Evolutionary conservation across 2,113 vertebrate species (phyloP), one percentile per base, ranked within the genome.

Genomic region (Labeo rohita): DNA sequence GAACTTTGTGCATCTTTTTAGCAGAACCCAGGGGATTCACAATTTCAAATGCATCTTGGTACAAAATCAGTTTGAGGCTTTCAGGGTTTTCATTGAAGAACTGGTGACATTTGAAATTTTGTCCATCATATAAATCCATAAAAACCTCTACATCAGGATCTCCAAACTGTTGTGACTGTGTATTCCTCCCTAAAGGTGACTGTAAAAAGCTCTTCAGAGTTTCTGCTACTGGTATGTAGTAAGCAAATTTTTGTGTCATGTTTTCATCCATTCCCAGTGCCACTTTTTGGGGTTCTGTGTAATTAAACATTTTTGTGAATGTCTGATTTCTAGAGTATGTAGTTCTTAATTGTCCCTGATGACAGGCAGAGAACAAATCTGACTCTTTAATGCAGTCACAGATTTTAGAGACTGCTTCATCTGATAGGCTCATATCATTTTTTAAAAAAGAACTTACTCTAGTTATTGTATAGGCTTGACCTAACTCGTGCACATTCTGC

Each of bases 301-400:
- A 90, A 34, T 86, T 84, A 36, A 90, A 88, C 72, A 88, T 83
- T 61, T 85, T 83, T 88, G 39, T 77, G 59, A 89, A 90, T 70
- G 88, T 87, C 34, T 85, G 87, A 77, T 66, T 79, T 66, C 87
- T 88, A 39, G 78, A 85, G 66, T 85, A 85, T 54, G 68, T 82
- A 28, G 84, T 88, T 85, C 70, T 76, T 34, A 87, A 66, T 47
- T 77, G 65, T 47, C 83, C 83, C 83, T 85, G 81, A 76, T 85
- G 79, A 88, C 85, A 91, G 72, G 39, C 47, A 86, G 88, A 89
- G 70, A 91, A 88, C 75, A 90, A 76, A 86, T 90, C 83, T 84
- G 83, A 90, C 79, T 90, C 83, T 84, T 85, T 83, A 78, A 90
- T 74, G 74, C 23, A 77, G 50, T 84, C 85, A 86, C 72, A 86